Base-by-base conservation (phyloP, 2,888 invertebrate genomes). In the Aleiodes alternator region DNA sequence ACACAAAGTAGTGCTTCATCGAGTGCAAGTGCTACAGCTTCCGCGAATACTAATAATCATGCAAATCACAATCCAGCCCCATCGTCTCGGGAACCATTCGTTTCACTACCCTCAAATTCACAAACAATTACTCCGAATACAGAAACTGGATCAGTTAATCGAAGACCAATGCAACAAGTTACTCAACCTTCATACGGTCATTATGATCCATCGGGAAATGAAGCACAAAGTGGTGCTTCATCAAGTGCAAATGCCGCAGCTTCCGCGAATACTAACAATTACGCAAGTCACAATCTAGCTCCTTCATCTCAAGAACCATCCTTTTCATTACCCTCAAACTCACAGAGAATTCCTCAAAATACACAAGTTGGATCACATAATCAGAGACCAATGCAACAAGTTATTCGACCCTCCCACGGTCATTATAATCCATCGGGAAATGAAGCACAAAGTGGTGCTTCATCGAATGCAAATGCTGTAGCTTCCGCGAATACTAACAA, bases 21-120 rank as follows among this genome's bases (percentile, higher is more conserved):
- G 31, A 57, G 34, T 34, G 34, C 57, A 31, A 57, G 29, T 72
- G 64, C 79, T n/a, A 51, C 71, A 53, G 53, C 78, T 31, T 71
- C 55, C 16, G 66, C 72, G n/a, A 71, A 73, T 23, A 38, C 69
- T 4, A 76, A 80, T 7, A 56, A 12, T 16, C 51, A 76, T 51
- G 11, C n/a, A 16, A 61, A 61, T 14, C 34, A 48, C 51, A 38
- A 38, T 38, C 38, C 5, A 38, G 38, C 38, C 8, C 38, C 34
- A 48, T 51, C 34, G 59, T 11, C 12, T 6, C 53, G 48, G 1
- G 4, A 72, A 68, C 31, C 68, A 16, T 59, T 66, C 51, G 11
- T 38, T 38, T 4, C 38, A 38, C 3, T 7, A 38, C 38, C 38
- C 8, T 8, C 38, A 3, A 38, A 38, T 38, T 38, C 38, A 3